Evolutionary conservation across 92 coral and sea anemone species (phyloP), one percentile per base, ranked within the genome.

Genomic region (Epizoanthus ramosus): DNA sequence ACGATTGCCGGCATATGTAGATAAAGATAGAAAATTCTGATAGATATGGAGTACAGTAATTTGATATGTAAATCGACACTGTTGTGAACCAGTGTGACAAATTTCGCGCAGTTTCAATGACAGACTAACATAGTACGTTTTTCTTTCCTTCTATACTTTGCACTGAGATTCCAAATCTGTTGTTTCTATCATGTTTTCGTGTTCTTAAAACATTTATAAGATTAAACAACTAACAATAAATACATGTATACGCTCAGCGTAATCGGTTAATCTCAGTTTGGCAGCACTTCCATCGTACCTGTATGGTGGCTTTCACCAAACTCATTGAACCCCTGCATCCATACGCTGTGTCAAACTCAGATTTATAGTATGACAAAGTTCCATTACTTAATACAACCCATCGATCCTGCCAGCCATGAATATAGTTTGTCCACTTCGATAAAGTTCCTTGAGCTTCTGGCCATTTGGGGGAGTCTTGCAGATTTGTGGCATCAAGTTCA

Each of bases 261-360:
- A 59, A 59, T 61, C 4, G 15, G 3, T 66, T 67, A 41, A 67
- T 67, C 19, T 67, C 72, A 61, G 8, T 10, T 18, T 61, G 28
- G 69, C 15, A 67, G 19, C 5, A 68, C 6, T 61, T 23, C 68
- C 37, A 45, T 41, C 87, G 57, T 91, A 97, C 99, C 92, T 97
- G 93, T 39, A 97, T 97, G 19, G 91, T 86, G 14, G 99, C 97
- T 75, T 97, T 97, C 43, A 94, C 98, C 47, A 97, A 82, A 63
- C 99, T 97, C 79, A 97, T 91, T n/a, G 99, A 97, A 1, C 99
- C 99, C 65, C 99, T 94, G 79, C 99, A 97, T 3, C 99, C 99
- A 68, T 92, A 89, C 63, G 97, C 97, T 57, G 94, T 97, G 73
- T 97, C 99, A 74, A 87, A 92, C 84, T 94, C 99, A 18, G 97